Conservation (phyloP, 2,888 invertebrate species). For the Aphrophora alni region DNA sequence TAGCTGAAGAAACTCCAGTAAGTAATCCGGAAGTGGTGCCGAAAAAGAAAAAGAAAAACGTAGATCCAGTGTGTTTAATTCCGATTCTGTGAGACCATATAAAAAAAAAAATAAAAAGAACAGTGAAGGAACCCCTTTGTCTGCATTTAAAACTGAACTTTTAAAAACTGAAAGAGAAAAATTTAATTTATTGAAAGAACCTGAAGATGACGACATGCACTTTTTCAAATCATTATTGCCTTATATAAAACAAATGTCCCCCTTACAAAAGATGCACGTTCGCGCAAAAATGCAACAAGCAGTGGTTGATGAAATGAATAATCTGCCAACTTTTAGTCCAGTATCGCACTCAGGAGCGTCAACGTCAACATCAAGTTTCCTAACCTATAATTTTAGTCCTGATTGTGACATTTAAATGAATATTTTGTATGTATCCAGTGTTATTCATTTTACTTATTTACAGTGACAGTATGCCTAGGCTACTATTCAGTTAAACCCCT, state of each 20-base stretch:
- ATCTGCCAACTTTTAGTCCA: not conserved
- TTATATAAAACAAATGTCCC: constrained; percentile 13
- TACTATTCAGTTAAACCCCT: too few species aligned
- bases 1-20: too few species aligned
- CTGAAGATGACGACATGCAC: constrained; percentile 15
- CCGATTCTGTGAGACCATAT: not conserved
- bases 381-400: too few species aligned
- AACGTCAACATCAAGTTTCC: too few species aligned
- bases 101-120: not conserved
- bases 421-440: not conserved
- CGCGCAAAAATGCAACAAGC: constrained; percentile 5
- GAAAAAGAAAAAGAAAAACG: not conserved
- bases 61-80: constrained; percentile 7
- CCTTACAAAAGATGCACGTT: constrained; percentile 16
- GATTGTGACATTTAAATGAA: not conserved
- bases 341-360: too few species aligned
- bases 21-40: too few species aligned
- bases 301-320: not conserved
- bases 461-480: too few species aligned
- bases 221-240: constrained; percentile 9
- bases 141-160: not conserved
- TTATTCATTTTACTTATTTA: too few species aligned
- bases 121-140: not conserved
- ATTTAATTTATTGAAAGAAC: not conserved
- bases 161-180: constrained; percentile 9